Evolutionary conservation across 2,797 vertebrate genomes (phyloP).

Genomic region (Neopelma chrysocephalum): DNA sequence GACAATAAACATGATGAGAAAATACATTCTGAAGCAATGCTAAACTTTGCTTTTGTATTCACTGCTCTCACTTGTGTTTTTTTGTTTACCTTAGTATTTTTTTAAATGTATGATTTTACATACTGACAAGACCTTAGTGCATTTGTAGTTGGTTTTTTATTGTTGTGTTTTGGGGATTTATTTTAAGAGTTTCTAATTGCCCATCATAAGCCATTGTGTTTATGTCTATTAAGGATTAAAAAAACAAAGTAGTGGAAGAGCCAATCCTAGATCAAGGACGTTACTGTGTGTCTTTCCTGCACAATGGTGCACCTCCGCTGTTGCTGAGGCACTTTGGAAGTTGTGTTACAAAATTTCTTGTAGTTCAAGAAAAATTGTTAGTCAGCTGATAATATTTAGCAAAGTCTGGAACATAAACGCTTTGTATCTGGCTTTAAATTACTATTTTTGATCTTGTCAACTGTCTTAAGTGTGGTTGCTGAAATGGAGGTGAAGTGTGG

Average conservation of each 20-base stretch:
- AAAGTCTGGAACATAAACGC: neutral
- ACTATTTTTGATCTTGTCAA: neutral
- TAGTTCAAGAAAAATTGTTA: neutral
- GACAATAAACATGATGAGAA: neutral
- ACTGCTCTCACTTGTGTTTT: neutral
- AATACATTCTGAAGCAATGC: neutral
- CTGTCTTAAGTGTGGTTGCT: neutral
- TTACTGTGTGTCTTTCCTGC: neutral
- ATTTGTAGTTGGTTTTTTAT: neutral
- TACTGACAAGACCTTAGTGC: neutral
- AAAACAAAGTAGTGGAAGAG: neutral
- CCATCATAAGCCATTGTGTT: neutral
- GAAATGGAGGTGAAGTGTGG: neutral
- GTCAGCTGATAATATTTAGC: neutral
- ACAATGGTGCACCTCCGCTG: accelerated
- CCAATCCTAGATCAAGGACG: accelerated
- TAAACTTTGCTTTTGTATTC: neutral
- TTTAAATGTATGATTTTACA: neutral
- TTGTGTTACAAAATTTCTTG: neutral
- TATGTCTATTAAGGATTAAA: neutral
- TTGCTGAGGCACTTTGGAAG: neutral
- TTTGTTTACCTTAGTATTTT: neutral
- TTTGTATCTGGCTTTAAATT: neutral
- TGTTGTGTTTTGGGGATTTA: neutral
- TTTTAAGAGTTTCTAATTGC: neutral